Base-by-base conservation (phyloP, 2,888 invertebrate genomes). In the Adelognathus sp. region DNA sequence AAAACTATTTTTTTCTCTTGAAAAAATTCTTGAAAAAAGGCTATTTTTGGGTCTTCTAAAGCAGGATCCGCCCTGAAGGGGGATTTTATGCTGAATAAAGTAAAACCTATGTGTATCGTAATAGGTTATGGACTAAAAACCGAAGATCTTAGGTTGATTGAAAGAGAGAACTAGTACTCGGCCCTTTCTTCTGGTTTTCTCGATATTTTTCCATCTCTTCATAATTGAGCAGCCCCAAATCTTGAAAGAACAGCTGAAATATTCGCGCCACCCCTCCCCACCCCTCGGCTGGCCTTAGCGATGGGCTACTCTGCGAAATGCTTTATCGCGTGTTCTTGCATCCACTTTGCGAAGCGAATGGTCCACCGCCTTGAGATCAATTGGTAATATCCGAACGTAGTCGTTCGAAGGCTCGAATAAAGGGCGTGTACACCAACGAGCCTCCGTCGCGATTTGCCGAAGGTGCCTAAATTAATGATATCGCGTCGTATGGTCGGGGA, bases 381-480 rank as follows among this genome's bases (percentile, higher is more conserved):
- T 29, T 39, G 52, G 9, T 29, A 39, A 33, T n/a, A n/a, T n/a
- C n/a, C 31, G 6, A 50, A 9, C 11, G 11, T 7, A 39, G 54
- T 75, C 52, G 41, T 54, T 61, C 44, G 63, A 27, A 60, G 60
- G 52, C 36, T 21, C 58, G 52, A 70, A 64, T 58, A 54, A 78
- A 77, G 70, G 77, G 76, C 74, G 81, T 77, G 73, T 72, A 60
- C 54, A 61, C 58, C 50, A 63, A 33, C 50, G 70, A 76, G 67
- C 70, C 71, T 36, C 71, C 58, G 56, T 70, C 76, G 75, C 86
- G 85, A 85, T 88, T 87, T 83, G 83, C 83, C 80, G 82, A 84
- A 84, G 82, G 82, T 66, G 86, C 81, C 80, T 75, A 83, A 87
- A 89, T 89, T 89, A 88, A 89, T 89, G 88, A 88, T 83, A 85